phyloP scores from a whole-genome alignment of 2,113 vertebrate species.

The Epinephelus fuscoguttatus region DNA sequence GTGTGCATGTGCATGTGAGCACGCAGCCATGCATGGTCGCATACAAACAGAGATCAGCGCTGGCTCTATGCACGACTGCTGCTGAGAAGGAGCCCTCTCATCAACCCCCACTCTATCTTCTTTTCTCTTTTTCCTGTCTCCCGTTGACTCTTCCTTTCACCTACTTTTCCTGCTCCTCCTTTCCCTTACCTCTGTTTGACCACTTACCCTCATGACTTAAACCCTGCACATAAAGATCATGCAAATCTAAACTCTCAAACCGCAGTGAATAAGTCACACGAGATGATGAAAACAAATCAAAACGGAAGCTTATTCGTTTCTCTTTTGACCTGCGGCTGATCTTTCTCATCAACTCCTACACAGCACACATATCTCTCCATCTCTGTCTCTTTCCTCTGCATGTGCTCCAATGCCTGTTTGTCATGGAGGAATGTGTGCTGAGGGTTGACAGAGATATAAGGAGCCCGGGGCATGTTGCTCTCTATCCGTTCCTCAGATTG shows the following conservation, averaged over 20 bases:
- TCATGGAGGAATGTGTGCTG: slow-evolving; percentile 64
- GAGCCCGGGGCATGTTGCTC: slow-evolving; percentile 28
- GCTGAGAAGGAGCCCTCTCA: slow-evolving; percentile 68
- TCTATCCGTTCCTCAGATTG: slow-evolving; percentile 12
- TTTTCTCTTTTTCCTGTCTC: slow-evolving; percentile 45
- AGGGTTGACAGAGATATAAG: slow-evolving; percentile 57
- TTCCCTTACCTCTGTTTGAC: slow-evolving; percentile 6
- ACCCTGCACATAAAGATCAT: background rate
- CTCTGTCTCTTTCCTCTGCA: slow-evolving; percentile 43
- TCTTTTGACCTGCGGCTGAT: slow-evolving; percentile 1
- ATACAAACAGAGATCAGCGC: slow-evolving; percentile 66
- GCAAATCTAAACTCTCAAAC: background rate
- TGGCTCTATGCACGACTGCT: slow-evolving; percentile 60
- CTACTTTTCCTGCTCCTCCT: slow-evolving; percentile 29
- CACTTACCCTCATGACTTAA: background rate
- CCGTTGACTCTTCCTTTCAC: slow-evolving; percentile 61
- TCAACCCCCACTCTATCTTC: slow-evolving; percentile 52
- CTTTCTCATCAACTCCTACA: slow-evolving; percentile 20
- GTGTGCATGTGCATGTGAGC: slow-evolving; percentile 44
- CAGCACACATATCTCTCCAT: slow-evolving; percentile 41
- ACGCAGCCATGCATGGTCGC: slow-evolving; percentile 55
- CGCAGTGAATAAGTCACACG: background rate
- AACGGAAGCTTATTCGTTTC: background rate
- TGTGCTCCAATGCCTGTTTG: slow-evolving; percentile 48
- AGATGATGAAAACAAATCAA: slow-evolving; percentile 4